Evolutionary conservation across 2,888 invertebrate genomes (phyloP).

Genomic region (Amorpha juglandis): DNA sequence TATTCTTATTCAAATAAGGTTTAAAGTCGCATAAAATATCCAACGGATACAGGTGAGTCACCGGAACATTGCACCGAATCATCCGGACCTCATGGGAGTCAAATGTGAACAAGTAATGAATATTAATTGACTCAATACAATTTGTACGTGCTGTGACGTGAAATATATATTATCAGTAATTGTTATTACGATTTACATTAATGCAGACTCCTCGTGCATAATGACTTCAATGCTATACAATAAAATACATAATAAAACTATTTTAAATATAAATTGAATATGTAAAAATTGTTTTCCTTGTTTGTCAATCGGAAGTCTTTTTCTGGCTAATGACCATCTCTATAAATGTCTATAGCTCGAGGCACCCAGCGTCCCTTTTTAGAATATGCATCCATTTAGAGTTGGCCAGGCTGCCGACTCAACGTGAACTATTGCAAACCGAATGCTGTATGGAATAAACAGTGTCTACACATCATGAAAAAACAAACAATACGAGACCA

Average conservation of each 20-base stretch:
- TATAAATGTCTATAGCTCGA: constrained; percentile 9
- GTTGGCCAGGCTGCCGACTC: not conserved
- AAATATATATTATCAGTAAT: constrained; percentile 23
- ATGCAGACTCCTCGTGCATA: constrained; percentile 8
- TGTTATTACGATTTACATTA: constrained; percentile 9
- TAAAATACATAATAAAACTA: no score
- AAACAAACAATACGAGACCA: not conserved
- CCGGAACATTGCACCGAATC: constrained; percentile 72
- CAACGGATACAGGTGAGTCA: constrained; percentile 69
- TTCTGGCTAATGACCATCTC: not conserved
- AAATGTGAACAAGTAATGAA: constrained; percentile 56
- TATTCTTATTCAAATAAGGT: constrained; percentile 36
- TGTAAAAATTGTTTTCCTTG: not conserved
- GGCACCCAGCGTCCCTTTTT: not conserved
- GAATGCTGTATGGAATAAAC: not conserved
- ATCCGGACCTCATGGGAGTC: constrained; percentile 65
- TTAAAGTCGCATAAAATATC: constrained; percentile 35
- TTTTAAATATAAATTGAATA: not conserved
- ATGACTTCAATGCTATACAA: not conserved
- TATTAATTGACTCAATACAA: constrained; percentile 50
- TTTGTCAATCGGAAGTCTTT: constrained; percentile 13
- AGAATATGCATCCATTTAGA: constrained; percentile 1
- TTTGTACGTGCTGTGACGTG: constrained; percentile 19
- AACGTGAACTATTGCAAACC: not conserved
- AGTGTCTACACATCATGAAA: not conserved